phyloP scores from a whole-genome alignment of 2,888 invertebrate species.

The Cerastis leucographa region DNA sequence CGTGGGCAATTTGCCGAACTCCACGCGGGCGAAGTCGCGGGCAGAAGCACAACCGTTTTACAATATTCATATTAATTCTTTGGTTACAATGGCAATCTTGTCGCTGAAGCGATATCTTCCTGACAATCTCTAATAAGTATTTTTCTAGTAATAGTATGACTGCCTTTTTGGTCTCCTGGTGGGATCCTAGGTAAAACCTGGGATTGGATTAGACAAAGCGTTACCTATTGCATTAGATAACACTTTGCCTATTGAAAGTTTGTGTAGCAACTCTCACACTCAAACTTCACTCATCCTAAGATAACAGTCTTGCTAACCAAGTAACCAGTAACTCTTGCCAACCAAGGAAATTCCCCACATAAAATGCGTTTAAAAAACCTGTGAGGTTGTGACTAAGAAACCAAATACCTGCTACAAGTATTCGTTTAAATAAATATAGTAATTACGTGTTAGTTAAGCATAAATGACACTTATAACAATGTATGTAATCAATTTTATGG shows the following conservation, averaged over 20 bases:
- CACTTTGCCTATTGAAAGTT: background rate
- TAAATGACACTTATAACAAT: conserved; percentile 53
- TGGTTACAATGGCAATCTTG: too few relatives aligned
- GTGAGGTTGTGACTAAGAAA: conserved; percentile 6
- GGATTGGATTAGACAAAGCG: background rate
- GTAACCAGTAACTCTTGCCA: background rate
- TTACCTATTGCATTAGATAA: background rate
- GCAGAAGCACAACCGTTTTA: too few relatives aligned
- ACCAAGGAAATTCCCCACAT: background rate
- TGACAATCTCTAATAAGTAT: background rate
- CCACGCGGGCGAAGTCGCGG: too few relatives aligned
- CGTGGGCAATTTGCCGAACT: too few relatives aligned
- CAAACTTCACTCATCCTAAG: too few relatives aligned
- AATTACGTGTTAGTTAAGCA: conserved; percentile 48
- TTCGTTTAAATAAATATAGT: conserved; percentile 51
- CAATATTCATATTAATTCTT: too few relatives aligned
- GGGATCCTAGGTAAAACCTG: background rate
- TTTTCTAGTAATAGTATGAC: background rate
- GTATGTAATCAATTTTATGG: conserved; percentile 54
- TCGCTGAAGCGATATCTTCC: too few relatives aligned
- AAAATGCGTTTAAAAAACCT: conserved; percentile 14
- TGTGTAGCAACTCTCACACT: background rate
- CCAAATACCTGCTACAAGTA: conserved; percentile 27
- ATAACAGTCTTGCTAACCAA: background rate
- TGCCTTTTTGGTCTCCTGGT: background rate